These are phyloP conservation scores for Epiblema foenella DNA, from an alignment of 2,888 invertebrate genomes.

Conservation along the genomic window DNA sequence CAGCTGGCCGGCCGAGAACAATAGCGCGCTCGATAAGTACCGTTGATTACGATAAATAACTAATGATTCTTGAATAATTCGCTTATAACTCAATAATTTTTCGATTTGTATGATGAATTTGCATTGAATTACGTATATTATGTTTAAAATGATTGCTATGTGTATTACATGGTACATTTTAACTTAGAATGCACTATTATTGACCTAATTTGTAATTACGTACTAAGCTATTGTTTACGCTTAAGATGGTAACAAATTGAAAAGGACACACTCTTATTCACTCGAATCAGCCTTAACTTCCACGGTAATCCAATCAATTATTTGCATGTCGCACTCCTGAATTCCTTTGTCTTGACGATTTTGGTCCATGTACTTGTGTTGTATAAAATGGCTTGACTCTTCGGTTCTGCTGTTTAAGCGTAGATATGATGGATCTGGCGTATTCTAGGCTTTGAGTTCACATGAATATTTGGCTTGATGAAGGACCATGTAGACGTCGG, in stretches of 20 bases:
- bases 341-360: not conserved
- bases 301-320: not conserved
- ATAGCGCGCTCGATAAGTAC: not conserved
- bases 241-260: slow-evolving; percentile 6
- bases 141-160: too few relatives aligned
- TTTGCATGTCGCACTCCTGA: too few relatives aligned
- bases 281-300: slow-evolving; percentile 7
- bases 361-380: not conserved
- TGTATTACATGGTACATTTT: too few relatives aligned
- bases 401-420: not conserved
- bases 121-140: too few relatives aligned
- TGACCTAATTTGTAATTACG: too few relatives aligned
- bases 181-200: too few relatives aligned
- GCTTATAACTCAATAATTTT: not conserved
- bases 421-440: not conserved
- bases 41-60: too few relatives aligned
- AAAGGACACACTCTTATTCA: slow-evolving; percentile 19
- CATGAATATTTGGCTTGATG: too few relatives aligned
- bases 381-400: not conserved
- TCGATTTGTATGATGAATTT: too few relatives aligned
- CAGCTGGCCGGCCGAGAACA: not conserved
- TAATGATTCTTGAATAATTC: too few relatives aligned
- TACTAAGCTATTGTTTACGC: too few relatives aligned
- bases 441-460: not conserved
- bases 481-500: not conserved